Percentiles rank a stretch among this genome's conserved stretches.
Evolutionary conservation across 2,797 vertebrate species (phyloP).

Genomic region (Allobates femoralis): DNA sequence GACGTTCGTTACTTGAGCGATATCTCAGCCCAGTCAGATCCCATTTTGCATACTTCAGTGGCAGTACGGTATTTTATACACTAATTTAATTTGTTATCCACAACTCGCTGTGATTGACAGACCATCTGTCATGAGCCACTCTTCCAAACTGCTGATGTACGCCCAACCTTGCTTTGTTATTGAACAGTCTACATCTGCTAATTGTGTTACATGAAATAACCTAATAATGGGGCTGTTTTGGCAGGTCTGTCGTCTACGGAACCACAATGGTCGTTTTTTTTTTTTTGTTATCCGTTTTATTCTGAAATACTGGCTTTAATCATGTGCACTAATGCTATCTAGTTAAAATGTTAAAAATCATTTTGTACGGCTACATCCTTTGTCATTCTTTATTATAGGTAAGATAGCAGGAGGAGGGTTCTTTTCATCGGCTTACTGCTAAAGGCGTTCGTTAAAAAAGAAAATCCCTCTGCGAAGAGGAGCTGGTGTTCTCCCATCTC

Average conservation of each 20-base stretch:
- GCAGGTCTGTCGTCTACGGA: background rate
- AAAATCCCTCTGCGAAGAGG: background rate
- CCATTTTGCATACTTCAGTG: constrained; percentile 5
- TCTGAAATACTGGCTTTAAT: background rate
- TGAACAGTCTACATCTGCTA: constrained; percentile 46
- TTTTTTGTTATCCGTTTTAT: background rate
- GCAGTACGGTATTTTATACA: constrained; percentile 1
- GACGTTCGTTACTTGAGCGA: background rate
- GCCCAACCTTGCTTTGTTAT: constrained; percentile 63
- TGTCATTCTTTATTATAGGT: background rate
- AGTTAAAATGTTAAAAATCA: too few species aligned
- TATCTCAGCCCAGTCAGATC: background rate
- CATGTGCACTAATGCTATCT: background rate
- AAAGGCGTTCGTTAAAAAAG: background rate
- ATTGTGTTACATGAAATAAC: constrained; percentile 22
- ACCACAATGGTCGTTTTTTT: background rate
- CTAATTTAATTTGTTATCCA: constrained; percentile 11
- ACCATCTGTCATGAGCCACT: constrained; percentile 16
- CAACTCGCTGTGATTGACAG: constrained; percentile 2
- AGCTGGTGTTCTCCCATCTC: background rate
- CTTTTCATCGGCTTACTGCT: background rate
- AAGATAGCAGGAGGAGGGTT: background rate
- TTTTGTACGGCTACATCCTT: too few species aligned
- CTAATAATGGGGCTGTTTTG: background rate
- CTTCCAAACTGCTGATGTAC: constrained; percentile 14